Conservation (phyloP, 2,113 vertebrate species). For the Perca schrenkii region DNA sequence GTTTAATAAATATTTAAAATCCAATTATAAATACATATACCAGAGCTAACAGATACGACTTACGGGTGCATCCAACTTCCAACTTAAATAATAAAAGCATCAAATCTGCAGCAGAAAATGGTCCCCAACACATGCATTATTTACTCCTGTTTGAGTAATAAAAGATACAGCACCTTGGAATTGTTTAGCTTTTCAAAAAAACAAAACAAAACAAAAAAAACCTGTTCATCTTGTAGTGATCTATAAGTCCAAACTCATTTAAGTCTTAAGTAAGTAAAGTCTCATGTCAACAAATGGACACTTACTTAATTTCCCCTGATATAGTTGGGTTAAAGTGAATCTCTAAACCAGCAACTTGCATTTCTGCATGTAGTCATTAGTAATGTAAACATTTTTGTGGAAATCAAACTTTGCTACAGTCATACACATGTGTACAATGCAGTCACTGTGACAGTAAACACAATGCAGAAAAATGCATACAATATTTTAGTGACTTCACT, state of each 20-base stretch:
- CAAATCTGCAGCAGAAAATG: not conserved
- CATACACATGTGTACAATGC: not conserved
- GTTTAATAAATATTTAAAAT: not conserved
- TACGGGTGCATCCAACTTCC: not conserved
- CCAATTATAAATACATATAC: not conserved
- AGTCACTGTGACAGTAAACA: not conserved
- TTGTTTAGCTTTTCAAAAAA: not conserved
- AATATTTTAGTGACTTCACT: constrained; percentile 19
- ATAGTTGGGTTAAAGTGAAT: not conserved
- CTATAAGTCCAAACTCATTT: not conserved
- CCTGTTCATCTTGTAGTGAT: not conserved
- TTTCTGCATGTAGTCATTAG: not conserved
- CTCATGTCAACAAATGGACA: not conserved
- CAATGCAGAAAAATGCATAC: too few species aligned
- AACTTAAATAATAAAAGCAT: not conserved
- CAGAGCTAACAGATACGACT: not conserved
- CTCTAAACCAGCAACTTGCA: not conserved
- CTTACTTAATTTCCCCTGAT: not conserved
- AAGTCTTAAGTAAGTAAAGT: not conserved
- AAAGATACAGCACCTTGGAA: not conserved
- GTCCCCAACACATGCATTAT: too few species aligned
- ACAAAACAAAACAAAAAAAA: too few species aligned
- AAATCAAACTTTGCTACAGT: not conserved
- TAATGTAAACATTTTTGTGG: constrained; percentile 5
- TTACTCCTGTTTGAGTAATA: not conserved